A percentile compares a stretch with the other conserved stretches of the same genome.
phyloP scores from a whole-genome alignment of 2,888 invertebrate species.

The Dorcus hopei region DNA sequence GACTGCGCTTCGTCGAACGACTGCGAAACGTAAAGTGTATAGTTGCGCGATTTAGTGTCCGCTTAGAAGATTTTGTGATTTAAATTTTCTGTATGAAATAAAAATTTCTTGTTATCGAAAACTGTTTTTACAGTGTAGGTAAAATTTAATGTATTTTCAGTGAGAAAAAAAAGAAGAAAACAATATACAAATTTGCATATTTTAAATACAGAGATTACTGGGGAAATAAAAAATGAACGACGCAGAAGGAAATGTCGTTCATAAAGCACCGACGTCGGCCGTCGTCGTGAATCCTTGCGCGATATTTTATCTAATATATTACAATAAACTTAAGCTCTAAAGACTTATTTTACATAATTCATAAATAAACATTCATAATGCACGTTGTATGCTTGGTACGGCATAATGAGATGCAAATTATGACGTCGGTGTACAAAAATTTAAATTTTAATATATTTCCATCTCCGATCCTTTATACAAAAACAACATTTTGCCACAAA shows the following conservation, averaged over 20 bases:
- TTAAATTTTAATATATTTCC: slow-evolving; percentile 28
- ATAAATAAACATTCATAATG: slow-evolving; percentile 52
- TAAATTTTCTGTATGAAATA: too few species aligned
- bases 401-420: slow-evolving; percentile 30
- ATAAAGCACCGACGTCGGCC: slow-evolving; percentile 32
- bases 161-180: slow-evolving; percentile 17
- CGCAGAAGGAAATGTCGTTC: slow-evolving; percentile 32
- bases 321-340: slow-evolving; percentile 44
- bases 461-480: not conserved
- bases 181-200: slow-evolving; percentile 38
- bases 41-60: too few species aligned
- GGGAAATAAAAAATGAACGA: slow-evolving; percentile 27
- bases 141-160: too few species aligned
- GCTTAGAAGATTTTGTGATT: too few species aligned
- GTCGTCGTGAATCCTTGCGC: slow-evolving; percentile 17
- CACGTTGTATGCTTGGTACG: slow-evolving; percentile 42
- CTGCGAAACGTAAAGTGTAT: too few species aligned
- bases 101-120: too few species aligned
- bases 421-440: slow-evolving; percentile 28
- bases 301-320: slow-evolving; percentile 44
- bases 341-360: slow-evolving; percentile 50
- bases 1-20: too few species aligned
- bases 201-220: slow-evolving; percentile 36
- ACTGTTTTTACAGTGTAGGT: too few species aligned
- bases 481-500: too few species aligned